These are phyloP conservation scores for Sibirionetta formosa DNA, from an alignment of 2,797 vertebrate species.

Conservation along the genomic window DNA sequence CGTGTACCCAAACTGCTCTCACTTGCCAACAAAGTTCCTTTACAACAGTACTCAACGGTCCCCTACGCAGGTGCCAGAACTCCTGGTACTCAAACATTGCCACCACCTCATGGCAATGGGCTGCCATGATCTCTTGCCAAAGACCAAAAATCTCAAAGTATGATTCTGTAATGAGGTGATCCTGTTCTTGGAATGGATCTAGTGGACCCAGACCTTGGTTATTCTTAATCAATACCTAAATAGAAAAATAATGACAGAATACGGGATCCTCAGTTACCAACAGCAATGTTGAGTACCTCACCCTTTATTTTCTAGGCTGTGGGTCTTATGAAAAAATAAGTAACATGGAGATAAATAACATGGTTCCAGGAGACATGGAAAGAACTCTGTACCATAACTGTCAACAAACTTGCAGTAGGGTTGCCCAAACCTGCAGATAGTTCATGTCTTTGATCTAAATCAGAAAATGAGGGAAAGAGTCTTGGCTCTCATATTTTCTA, in stretches of 20 bases:
- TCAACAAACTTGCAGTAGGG: neutral
- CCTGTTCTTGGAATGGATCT: neutral
- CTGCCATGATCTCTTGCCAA: neutral
- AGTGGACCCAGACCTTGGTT: neutral
- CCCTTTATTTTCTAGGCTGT: neutral
- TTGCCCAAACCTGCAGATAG: neutral
- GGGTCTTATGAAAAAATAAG: neutral
- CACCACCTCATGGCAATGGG: neutral
- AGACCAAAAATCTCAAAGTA: neutral
- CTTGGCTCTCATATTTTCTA: neutral
- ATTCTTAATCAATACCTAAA: neutral
- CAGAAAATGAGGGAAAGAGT: neutral
- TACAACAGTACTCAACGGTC: neutral
- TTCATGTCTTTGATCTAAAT: neutral
- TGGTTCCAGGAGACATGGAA: neutral
- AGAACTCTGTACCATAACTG: neutral
- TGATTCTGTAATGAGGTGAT: neutral
- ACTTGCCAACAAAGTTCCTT: neutral
- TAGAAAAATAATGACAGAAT: neutral
- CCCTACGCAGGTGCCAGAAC: rapidly evolving
- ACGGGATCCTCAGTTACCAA: neutral
- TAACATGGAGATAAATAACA: neutral
- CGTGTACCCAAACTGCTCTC: neutral
- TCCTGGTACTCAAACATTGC: neutral
- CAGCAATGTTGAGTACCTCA: neutral